Evolutionary conservation across 2,888 invertebrate genomes (phyloP), one percentile per base, ranked within the genome.

Genomic region (Trichacis sp.): DNA sequence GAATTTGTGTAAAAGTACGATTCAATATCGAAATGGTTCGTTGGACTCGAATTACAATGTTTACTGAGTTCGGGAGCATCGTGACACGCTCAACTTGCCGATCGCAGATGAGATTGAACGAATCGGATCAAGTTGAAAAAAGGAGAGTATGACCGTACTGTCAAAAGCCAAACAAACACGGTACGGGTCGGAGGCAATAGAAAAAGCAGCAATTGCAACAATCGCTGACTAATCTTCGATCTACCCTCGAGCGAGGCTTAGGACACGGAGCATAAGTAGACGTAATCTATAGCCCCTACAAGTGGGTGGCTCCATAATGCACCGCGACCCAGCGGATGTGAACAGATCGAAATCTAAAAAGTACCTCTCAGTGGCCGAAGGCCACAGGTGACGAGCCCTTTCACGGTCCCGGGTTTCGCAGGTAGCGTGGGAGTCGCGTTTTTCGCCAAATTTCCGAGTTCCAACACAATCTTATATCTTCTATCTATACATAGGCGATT

Each of bases 31-130:
- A 70, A 68, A 75, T 76, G 63, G 53, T 45, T 30, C 38, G 40
- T 59, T 63, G 65, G 70, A 74, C 74, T 79, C 76, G 68, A 74
- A 74, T 79, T 79, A 77, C 80, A 70, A 73, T 80, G 79, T 80
- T 80, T 79, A 71, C 75, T 71, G 77, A 80, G 4, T 24, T 8
- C 4, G 24, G 24, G 24, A 8, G 3, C 79, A 77, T 69, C 49
- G 45, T 53, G 60, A 62, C 62, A 43, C 52, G 29, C 14, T 47
- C 38, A 12, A 19, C 14, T 38, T 52, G 53, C 57, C 56, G 60
- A 65, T 57, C 57, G 30, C 45, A 33, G 42, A 53, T 45, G 57
- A 42, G 15, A 42, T 42, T 55, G 62, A 48, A 8, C 30, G 48
- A 24, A 24, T 47, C 46, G 46, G 46, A 47, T 47, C 24, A 47